Percentiles rank a stretch among this genome's conserved stretches.
phyloP scores from a whole-genome alignment of 2,888 invertebrate genomes.

The Acleris holmiana region DNA sequence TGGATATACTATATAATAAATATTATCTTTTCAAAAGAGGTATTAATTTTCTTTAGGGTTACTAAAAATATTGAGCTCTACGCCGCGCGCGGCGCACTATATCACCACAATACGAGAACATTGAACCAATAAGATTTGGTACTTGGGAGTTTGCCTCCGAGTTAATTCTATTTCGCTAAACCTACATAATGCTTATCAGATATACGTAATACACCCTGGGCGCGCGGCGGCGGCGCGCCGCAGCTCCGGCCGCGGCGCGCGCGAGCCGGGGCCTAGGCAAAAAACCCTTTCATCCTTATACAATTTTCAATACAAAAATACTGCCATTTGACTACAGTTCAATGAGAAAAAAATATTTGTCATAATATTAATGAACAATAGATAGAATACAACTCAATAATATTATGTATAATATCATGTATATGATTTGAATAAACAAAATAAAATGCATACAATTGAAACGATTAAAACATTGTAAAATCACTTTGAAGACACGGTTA shows the following conservation, averaged over 20 bases:
- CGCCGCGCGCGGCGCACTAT: slow-evolving; percentile 79
- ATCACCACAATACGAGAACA: slow-evolving; percentile 83
- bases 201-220: slow-evolving; percentile 73
- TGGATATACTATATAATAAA: slow-evolving; percentile 79
- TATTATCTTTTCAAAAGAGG: slow-evolving; percentile 84
- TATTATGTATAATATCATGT: slow-evolving; percentile 78
- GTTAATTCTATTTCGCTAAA: slow-evolving; percentile 82
- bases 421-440: slow-evolving; percentile 83
- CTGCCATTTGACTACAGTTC: slow-evolving; percentile 85
- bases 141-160: slow-evolving; percentile 77
- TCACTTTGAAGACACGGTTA: slow-evolving; percentile 74
- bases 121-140: slow-evolving; percentile 83
- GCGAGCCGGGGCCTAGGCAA: slow-evolving; percentile 56
- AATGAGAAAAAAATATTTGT: slow-evolving; percentile 79
- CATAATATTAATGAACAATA: slow-evolving; percentile 77
- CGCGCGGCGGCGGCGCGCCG: slow-evolving; percentile 41
- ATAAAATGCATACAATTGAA: slow-evolving; percentile 84
- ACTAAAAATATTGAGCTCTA: slow-evolving; percentile 85
- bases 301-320: slow-evolving; percentile 84
- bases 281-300: slow-evolving; percentile 78
- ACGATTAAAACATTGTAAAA: slow-evolving; percentile 80
- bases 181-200: slow-evolving; percentile 85
- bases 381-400: slow-evolving; percentile 74
- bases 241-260: slow-evolving; percentile 40
- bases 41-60: slow-evolving; percentile 84